Evolutionary conservation across 1,140 invertebrate genomes (phyloP).

Genomic region (Drosophila novamexicana): DNA sequence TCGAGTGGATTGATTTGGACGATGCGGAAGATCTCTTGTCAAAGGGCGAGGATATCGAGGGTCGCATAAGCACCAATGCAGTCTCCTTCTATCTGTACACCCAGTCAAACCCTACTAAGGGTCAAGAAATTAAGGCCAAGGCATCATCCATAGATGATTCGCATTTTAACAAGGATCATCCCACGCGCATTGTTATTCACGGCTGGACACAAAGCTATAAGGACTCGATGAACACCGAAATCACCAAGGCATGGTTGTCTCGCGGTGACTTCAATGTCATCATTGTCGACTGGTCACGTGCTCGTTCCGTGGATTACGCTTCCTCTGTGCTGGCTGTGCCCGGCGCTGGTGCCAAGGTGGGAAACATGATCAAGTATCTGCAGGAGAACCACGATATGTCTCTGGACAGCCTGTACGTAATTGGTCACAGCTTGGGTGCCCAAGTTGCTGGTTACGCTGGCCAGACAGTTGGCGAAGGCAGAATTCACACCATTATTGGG

Average conservation of each 20-base stretch:
- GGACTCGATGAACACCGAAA: slow-evolving; percentile 21
- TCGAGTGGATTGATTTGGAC: slow-evolving; percentile 35
- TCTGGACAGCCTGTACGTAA: slow-evolving; percentile 27
- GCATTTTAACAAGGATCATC: slow-evolving; percentile 30
- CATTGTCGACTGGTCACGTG: slow-evolving; percentile 85
- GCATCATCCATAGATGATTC: slow-evolving; percentile 19
- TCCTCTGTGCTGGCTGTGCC: slow-evolving; percentile 84
- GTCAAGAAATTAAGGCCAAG: slow-evolving; percentile 13
- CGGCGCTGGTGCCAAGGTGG: slow-evolving; percentile 77
- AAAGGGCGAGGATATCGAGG: not conserved
- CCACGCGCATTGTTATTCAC: slow-evolving; percentile 51
- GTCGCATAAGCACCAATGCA: slow-evolving; percentile 8
- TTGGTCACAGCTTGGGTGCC: slow-evolving; percentile 78
- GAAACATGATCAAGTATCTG: slow-evolving; percentile 57
- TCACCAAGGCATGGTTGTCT: slow-evolving; percentile 78
- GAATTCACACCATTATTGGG: slow-evolving; percentile 60
- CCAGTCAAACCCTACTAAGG: slow-evolving; percentile 12
- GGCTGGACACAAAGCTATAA: slow-evolving; percentile 40
- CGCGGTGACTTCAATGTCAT: slow-evolving; percentile 86
- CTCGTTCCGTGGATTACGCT: slow-evolving; percentile 80
- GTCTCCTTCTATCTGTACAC: slow-evolving; percentile 53
- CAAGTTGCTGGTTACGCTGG: slow-evolving; percentile 85
- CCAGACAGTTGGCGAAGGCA: slow-evolving; percentile 41
- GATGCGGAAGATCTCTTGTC: slow-evolving; percentile 28
- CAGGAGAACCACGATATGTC: slow-evolving; percentile 47